A percentile compares a stretch with the other conserved stretches of the same genome.
phyloP scores from a whole-genome alignment of 2,888 invertebrate species.

The Candidula unifasciata region DNA sequence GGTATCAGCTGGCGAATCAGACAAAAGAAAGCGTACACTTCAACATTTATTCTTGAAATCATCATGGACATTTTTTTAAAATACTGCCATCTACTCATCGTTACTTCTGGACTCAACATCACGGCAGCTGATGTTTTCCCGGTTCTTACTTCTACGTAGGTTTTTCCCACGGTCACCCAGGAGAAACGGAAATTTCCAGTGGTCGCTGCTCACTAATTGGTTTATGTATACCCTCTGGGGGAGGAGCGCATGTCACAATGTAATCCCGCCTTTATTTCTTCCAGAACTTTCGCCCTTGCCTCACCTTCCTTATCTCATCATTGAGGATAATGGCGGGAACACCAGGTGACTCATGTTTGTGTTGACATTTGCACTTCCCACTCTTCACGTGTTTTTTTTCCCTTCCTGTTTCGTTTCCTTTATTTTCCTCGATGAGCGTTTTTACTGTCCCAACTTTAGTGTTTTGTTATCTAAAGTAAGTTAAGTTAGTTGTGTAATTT shows the following conservation, averaged over 20 bases:
- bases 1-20: no score
- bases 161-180: conserved; percentile 12
- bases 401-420: not conserved
- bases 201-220: conserved; percentile 1
- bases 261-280: conserved; percentile 11
- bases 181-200: not conserved
- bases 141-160: not conserved
- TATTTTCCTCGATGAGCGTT: not conserved
- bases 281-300: not conserved
- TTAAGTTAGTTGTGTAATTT: no score
- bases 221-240: not conserved
- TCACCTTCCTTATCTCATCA: not conserved
- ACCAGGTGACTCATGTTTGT: not conserved
- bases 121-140: not conserved
- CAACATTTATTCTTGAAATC: no score
- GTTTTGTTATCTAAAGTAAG: no score
- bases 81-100: not conserved
- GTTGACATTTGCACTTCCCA: not conserved
- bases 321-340: not conserved
- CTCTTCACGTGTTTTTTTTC: not conserved
- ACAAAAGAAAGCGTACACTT: no score
- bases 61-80: no score
- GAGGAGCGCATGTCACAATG: not conserved
- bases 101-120: not conserved
- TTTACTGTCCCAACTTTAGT: not conserved